Conservation (phyloP, 2,888 invertebrate species). For the Drosophila mimetica region DNA sequence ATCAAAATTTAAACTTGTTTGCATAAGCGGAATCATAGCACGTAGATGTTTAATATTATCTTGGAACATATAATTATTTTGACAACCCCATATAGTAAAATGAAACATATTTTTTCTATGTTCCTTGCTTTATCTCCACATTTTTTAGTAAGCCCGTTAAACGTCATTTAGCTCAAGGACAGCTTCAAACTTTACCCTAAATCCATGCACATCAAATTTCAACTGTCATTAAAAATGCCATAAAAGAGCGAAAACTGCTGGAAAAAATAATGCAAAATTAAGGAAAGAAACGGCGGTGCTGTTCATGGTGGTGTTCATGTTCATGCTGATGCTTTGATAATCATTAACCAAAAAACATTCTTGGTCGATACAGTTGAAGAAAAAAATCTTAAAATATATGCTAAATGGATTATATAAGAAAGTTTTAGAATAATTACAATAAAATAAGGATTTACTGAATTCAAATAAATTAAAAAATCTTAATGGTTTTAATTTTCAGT, state of each 20-base stretch:
- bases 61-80: neutral
- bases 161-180: slow-evolving; percentile 57
- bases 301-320: slow-evolving; percentile 59
- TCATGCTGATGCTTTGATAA: slow-evolving; percentile 35
- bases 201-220: slow-evolving; percentile 56
- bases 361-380: neutral
- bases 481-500: too few relatives aligned
- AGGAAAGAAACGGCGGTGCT: slow-evolving; percentile 32
- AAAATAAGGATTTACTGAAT: too few relatives aligned
- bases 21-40: too few relatives aligned
- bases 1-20: too few relatives aligned
- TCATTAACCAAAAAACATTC: slow-evolving; percentile 1
- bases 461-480: too few relatives aligned
- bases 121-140: neutral
- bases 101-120: neutral
- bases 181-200: slow-evolving; percentile 31
- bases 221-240: slow-evolving; percentile 63
- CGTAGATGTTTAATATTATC: too few relatives aligned
- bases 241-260: slow-evolving; percentile 55
- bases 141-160: slow-evolving; percentile 7
- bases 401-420: too few relatives aligned
- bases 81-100: neutral
- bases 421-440: too few relatives aligned
- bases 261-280: slow-evolving; percentile 13
- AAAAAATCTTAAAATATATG: neutral